Evolutionary conservation across 2,113 vertebrate genomes (phyloP).

Genomic region (Daboia siamensis): DNA sequence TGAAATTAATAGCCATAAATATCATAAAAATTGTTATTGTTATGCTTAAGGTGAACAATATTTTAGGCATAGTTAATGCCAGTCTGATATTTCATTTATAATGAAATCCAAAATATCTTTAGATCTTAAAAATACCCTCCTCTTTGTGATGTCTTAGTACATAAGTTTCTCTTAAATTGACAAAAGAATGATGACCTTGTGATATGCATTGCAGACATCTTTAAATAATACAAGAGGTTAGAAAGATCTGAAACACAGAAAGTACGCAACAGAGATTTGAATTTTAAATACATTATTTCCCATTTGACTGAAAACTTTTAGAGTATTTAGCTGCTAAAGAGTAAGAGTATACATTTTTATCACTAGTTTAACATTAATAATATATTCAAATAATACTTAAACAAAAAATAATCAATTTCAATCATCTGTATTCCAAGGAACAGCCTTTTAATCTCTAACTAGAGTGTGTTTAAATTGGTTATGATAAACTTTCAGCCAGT

Average conservation of each 20-base stretch:
- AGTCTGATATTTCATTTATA: background rate
- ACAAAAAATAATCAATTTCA: constrained; percentile 49
- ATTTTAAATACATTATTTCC: background rate
- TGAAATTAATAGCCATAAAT: background rate
- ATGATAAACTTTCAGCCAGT: constrained; percentile 56
- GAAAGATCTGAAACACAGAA: background rate
- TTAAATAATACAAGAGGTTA: background rate
- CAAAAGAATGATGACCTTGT: background rate
- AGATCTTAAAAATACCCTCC: background rate
- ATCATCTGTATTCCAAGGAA: constrained; percentile 51
- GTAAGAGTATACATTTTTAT: background rate
- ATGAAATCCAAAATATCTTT: background rate
- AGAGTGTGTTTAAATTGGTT: constrained; percentile 45
- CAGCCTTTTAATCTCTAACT: background rate
- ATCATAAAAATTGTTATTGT: background rate
- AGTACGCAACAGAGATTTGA: background rate
- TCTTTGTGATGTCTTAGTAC: background rate
- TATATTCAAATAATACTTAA: constrained; percentile 35
- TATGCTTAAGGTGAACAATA: background rate
- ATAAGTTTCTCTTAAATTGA: background rate
- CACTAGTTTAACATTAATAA: background rate
- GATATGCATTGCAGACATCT: background rate
- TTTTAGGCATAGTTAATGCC: background rate
- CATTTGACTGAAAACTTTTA: background rate
- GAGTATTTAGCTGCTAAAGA: background rate